These are phyloP conservation scores for Muschampia plurimacula DNA, from an alignment of 2,888 invertebrate species.

Conservation along the genomic window DNA sequence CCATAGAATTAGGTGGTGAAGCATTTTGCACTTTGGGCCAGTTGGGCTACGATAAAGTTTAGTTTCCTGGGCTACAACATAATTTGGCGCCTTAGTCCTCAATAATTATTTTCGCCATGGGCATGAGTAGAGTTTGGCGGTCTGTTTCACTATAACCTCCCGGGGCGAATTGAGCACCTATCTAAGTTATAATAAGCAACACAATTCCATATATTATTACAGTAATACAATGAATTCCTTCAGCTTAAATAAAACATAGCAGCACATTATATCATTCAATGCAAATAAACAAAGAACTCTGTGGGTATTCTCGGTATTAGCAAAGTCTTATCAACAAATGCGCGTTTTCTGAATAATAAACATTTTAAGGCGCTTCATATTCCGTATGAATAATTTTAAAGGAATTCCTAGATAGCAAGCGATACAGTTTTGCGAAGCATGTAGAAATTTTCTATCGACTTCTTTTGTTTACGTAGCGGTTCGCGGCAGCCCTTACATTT, in stretches of 20 bases:
- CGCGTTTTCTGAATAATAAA: slow-evolving; percentile 4
- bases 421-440: background rate
- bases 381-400: background rate
- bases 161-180: too few species aligned
- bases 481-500: too few species aligned
- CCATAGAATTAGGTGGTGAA: too few species aligned
- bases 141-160: too few species aligned
- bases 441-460: background rate
- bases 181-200: too few species aligned
- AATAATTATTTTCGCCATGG: too few species aligned
- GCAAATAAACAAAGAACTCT: background rate
- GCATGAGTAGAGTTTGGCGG: too few species aligned
- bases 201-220: background rate
- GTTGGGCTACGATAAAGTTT: too few species aligned
- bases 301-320: background rate
- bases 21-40: too few species aligned
- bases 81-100: too few species aligned
- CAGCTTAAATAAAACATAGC: background rate
- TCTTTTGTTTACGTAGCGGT: too few species aligned
- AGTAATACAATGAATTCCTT: background rate
- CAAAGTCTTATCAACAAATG: background rate
- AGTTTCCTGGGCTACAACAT: too few species aligned
- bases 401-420: background rate
- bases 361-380: background rate
- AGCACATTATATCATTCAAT: background rate